Conservation (phyloP, 2,113 vertebrate species). For the Lampris megalopsis region DNA sequence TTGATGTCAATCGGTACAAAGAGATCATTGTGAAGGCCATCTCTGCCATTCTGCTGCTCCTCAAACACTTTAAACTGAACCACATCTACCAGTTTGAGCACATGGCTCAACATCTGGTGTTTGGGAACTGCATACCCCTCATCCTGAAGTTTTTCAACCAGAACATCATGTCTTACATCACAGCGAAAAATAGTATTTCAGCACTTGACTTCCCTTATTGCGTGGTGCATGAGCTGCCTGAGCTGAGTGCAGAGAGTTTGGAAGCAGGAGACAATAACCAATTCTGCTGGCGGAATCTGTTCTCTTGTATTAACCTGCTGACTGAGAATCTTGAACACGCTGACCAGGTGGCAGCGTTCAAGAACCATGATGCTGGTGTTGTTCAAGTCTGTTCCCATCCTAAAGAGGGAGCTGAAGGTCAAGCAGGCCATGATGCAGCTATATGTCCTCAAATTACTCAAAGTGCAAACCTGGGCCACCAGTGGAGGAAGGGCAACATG, state of each 20-base stretch:
- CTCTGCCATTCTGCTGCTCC: conserved; percentile 93
- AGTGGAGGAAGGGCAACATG: conserved; percentile 99
- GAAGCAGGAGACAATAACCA: conserved; percentile 98
- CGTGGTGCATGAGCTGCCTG: conserved; percentile 93
- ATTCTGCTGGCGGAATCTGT: conserved; percentile 99
- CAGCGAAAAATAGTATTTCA: conserved; percentile 98
- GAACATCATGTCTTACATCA: conserved; percentile 99
- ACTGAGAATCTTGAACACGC: conserved; percentile 93
- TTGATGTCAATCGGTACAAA: conserved; percentile 97
- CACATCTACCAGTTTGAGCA: conserved; percentile 99
- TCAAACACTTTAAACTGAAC: conserved; percentile 98
- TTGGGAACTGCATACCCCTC: conserved; percentile 98
- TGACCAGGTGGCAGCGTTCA: conserved; percentile 99
- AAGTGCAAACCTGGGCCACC: conserved; percentile 95
- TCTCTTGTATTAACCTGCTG: conserved; percentile 97
- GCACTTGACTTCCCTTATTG: conserved; percentile 96
- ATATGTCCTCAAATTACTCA: conserved; percentile 96
- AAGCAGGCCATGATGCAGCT: conserved; percentile 99
- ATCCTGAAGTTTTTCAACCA: conserved; percentile 99
- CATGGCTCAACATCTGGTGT: conserved; percentile 98
- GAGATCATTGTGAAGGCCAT: conserved; percentile 99
- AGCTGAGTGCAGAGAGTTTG: conserved; percentile 97
- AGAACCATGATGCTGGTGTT: conserved; percentile 99
- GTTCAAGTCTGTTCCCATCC: conserved; percentile 98
- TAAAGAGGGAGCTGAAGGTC: conserved; percentile 97